Evolutionary conservation across 1,140 invertebrate genomes (phyloP), one percentile per base, ranked within the genome.

Genomic region (Aphis craccivora): DNA sequence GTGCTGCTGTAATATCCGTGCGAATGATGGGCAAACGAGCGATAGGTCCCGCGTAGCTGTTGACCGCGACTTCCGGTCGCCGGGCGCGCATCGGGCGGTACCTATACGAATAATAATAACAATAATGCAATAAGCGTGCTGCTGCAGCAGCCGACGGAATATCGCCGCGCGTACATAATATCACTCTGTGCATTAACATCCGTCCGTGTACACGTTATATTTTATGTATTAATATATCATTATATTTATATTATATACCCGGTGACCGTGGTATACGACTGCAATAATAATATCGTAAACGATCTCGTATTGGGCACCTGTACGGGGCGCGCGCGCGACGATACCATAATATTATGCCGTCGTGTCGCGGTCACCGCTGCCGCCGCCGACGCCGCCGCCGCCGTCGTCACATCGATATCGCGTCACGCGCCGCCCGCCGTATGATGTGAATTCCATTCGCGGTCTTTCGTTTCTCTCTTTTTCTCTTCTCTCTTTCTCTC

Each of bases 341-440:
- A 76, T 76, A 76, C 60, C 60, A 76, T 76, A 76, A 76, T 76
- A 76, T 76, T 76, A 76, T 76, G 90, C 55, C 53, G 55, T 67
- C 55, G 88, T 53, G 55, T 67, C 90, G 48, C 89, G 89, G 89
- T 35, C 53, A 53, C 83, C 37, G 83, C 23, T 37, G 48, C 53
- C 87, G 48, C 43, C 25, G 30, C 45, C 90, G 53, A 20, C 40
- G 55, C 25, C 53, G 53, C 45, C 90, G 88, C 30, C 86, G 43
- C 18, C 86, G 86, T 20, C 25, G 43, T 45, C 43, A n/a, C 30
- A 35, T 48, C 84, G 43, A 40, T 40, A n/a, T 76, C n/a, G 37
- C 40, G 86, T 86, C 43, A 83, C 76, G 35, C 23, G 22, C 35
- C 81, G 37, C 23, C 37, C 37, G 83, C 37, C 83, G 83, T 40